A percentile compares a stretch with the other conserved stretches of the same genome.
Evolutionary conservation across 53 echinoderm and acorn worm species (phyloP).

Genomic region (Henricia sp.): DNA sequence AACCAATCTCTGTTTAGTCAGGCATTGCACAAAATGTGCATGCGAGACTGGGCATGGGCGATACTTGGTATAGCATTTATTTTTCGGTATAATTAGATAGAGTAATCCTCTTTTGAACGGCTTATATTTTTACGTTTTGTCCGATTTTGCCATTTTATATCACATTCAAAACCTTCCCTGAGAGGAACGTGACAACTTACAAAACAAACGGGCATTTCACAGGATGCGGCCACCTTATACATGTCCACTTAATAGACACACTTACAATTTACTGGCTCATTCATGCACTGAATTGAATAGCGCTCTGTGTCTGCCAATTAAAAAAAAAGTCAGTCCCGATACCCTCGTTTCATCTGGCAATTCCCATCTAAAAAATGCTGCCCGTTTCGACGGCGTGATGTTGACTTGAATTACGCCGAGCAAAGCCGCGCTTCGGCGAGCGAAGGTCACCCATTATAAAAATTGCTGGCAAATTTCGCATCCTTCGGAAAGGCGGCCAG

Average conservation of each 20-base stretch:
- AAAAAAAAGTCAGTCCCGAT: background rate
- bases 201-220: background rate
- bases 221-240: constrained; percentile 4
- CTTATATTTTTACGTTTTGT: no score
- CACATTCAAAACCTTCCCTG: background rate
- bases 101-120: no score
- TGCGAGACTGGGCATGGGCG: no score
- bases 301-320: constrained; percentile 35
- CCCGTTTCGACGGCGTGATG: background rate
- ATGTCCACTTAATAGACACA: constrained; percentile 38
- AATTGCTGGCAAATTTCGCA: constrained; percentile 9
- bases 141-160: no score
- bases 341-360: background rate
- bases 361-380: background rate
- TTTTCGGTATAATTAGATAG: no score
- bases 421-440: background rate
- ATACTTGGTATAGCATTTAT: no score
- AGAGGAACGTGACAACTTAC: background rate
- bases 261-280: constrained; percentile 16
- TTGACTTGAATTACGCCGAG: constrained; percentile 21
- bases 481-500: background rate
- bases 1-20: no score
- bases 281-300: constrained; percentile 15
- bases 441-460: constrained; percentile 37
- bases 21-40: no score